Percentiles rank a stretch among this genome's conserved stretches.
Conservation (phyloP, 2,113 vertebrate genomes). For the Elaphurus davidianus region DNA sequence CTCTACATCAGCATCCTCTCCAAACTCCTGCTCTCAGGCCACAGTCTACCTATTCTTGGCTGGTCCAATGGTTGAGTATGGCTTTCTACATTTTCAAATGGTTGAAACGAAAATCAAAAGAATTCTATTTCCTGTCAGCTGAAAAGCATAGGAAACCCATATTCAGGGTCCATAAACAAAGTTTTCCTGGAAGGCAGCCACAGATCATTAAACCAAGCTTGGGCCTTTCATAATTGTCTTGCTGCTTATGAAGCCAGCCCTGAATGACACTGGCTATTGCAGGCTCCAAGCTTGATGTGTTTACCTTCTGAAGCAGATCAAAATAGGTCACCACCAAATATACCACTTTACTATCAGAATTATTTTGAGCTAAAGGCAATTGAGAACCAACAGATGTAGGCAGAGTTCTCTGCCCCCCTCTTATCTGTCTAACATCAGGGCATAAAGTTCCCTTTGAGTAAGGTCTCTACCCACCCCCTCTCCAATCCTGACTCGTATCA, state of each 20-base stretch:
- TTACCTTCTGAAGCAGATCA: neutral
- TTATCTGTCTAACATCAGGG: neutral
- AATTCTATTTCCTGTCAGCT: neutral
- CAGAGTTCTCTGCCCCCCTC: neutral
- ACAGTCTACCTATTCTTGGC: neutral
- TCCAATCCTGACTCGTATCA: neutral
- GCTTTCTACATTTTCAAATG: neutral
- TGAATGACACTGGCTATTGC: neutral
- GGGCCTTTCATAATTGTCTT: neutral
- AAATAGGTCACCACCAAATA: neutral
- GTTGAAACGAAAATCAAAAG: neutral
- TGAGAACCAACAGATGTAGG: neutral
- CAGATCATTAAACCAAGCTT: neutral
- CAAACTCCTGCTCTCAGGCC: neutral
- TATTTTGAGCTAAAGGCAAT: conserved; percentile 2
- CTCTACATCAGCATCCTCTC: neutral
- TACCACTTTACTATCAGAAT: neutral
- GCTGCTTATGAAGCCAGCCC: neutral
- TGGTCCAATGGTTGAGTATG: neutral
- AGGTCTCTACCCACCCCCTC: neutral
- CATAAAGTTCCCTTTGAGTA: neutral
- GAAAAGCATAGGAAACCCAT: neutral
- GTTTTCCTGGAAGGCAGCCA: neutral
- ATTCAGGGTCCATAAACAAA: neutral
- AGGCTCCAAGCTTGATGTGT: neutral